phyloP scores from a whole-genome alignment of 2,113 vertebrate genomes.

The Nothocercus nigrocapillus region DNA sequence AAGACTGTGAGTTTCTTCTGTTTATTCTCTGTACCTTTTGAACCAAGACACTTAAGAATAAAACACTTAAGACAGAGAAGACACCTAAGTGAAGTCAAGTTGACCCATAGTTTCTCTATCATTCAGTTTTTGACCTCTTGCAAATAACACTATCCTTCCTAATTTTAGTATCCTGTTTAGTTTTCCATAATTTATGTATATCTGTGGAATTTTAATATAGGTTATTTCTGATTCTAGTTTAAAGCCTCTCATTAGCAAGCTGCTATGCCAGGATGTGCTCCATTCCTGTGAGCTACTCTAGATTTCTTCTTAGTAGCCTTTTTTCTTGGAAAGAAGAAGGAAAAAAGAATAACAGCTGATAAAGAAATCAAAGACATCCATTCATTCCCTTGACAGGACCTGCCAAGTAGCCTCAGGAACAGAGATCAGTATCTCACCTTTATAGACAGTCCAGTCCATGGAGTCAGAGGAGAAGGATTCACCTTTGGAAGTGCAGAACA shows the following conservation, averaged over 20 bases:
- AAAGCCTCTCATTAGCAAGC: background rate
- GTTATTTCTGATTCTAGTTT: background rate
- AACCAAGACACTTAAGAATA: background rate
- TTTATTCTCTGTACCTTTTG: background rate
- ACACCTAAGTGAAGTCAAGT: background rate
- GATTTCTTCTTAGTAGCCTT: background rate
- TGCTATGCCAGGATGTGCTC: background rate
- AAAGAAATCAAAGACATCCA: background rate
- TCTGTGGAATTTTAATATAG: background rate
- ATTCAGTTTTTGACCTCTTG: background rate
- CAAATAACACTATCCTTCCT: no score
- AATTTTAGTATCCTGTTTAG: background rate
- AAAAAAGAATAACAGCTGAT: no score
- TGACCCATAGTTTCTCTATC: background rate
- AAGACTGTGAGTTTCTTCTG: background rate
- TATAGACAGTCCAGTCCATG: background rate
- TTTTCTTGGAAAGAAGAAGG: no score
- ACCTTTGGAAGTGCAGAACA: no score
- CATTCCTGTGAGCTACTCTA: background rate
- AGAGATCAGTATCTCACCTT: accelerated
- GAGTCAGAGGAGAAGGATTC: background rate
- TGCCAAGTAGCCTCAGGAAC: no score
- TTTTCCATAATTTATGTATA: background rate
- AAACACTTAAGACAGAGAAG: background rate
- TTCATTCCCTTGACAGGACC: background rate